Percentiles rank a stretch among this genome's conserved stretches.
Evolutionary conservation across 2,888 invertebrate genomes (phyloP).

Genomic region (Alloplasta piceator): DNA sequence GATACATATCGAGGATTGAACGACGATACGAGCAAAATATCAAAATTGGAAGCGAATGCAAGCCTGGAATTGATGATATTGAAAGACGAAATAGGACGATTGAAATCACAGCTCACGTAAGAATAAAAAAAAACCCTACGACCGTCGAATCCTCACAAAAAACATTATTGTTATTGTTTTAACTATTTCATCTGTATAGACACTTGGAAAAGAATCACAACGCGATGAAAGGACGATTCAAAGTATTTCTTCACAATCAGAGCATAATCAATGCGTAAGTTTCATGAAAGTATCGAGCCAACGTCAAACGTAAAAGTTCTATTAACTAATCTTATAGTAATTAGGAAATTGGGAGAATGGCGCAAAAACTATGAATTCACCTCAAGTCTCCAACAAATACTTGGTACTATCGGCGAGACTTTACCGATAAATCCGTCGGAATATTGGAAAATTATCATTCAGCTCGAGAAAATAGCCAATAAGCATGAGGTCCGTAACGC

Average conservation of each 20-base stretch:
- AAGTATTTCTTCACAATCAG: conserved; percentile 34
- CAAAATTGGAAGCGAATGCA: not conserved
- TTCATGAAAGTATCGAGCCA: conserved; percentile 2
- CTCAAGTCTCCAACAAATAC: conserved; percentile 23
- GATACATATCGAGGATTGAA: not conserved
- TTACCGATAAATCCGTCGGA: conserved; percentile 19
- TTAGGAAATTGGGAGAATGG: conserved; percentile 41
- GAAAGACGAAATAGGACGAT: conserved; percentile 5
- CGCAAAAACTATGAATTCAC: conserved; percentile 19
- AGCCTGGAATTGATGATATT: conserved; percentile 3
- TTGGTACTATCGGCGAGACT: conserved; percentile 6
- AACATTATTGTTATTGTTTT: not conserved
- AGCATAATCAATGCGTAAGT: conserved; percentile 35
- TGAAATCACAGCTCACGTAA: conserved; percentile 41
- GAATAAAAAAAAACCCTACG: not conserved
- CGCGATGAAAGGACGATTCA: not conserved
- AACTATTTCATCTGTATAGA: conserved; percentile 22
- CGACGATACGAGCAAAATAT: not conserved
- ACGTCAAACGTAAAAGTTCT: not conserved
- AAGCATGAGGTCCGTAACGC: conserved; percentile 32
- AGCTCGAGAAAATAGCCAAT: conserved; percentile 22
- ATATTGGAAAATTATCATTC: not conserved
- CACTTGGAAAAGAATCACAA: not conserved
- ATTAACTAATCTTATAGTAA: conserved; percentile 1
- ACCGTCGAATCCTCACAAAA: not conserved